A percentile compares a stretch with the other conserved stretches of the same genome.
These are phyloP conservation scores for Apamea sordens DNA, from an alignment of 2,888 invertebrate species.

Conservation along the genomic window DNA sequence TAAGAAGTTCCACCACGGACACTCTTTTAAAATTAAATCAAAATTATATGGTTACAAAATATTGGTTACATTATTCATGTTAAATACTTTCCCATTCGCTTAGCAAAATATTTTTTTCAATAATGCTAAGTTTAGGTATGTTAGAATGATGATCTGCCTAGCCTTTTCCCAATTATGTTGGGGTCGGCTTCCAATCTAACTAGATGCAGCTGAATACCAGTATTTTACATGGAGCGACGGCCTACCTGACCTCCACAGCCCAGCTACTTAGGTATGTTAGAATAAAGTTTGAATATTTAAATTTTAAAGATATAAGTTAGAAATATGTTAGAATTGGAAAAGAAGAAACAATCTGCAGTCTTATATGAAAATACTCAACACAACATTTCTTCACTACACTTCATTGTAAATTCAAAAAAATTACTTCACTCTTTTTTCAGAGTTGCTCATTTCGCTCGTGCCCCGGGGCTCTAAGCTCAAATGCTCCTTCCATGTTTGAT, in stretches of 20 bases:
- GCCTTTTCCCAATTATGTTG: no score
- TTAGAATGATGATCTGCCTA: no score
- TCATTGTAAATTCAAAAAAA: slow-evolving; percentile 54
- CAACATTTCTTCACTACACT: slow-evolving; percentile 8
- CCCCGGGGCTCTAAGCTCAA: slow-evolving; percentile 59
- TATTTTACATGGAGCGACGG: no score
- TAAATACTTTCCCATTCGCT: background rate
- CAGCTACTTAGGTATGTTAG: background rate
- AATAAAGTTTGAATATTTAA: background rate
- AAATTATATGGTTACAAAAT: no score
- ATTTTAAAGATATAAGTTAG: background rate
- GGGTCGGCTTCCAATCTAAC: no score
- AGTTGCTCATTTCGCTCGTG: slow-evolving; percentile 56
- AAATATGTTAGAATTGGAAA: background rate
- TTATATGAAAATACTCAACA: slow-evolving; percentile 1
- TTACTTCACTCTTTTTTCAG: slow-evolving; percentile 47
- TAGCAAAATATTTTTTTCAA: background rate
- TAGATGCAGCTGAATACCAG: no score
- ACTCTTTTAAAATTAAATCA: no score
- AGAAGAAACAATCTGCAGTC: background rate
- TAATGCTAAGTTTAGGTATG: background rate
- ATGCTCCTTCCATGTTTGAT: slow-evolving; percentile 75
- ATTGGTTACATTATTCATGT: no score
- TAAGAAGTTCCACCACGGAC: no score
- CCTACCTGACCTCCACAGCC: no score